phyloP scores from a whole-genome alignment of 2,888 invertebrate species.

The Xestia sexstrigata region DNA sequence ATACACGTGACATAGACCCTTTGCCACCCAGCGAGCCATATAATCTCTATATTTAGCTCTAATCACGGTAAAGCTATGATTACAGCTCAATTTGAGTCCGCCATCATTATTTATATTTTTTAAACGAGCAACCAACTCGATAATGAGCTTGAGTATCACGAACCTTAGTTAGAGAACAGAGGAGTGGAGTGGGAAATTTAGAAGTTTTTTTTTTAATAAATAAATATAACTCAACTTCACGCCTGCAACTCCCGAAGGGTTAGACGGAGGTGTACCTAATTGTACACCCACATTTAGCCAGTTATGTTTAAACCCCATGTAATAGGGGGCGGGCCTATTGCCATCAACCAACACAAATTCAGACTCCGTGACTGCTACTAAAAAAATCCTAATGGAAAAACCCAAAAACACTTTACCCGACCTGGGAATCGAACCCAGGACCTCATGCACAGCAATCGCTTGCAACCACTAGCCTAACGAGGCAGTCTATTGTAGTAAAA shows the following conservation, averaged over 20 bases:
- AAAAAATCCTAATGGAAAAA: too few species aligned
- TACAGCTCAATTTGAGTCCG: conserved; percentile 87
- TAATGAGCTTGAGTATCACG: conserved; percentile 87
- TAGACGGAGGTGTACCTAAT: not conserved
- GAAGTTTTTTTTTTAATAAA: not conserved
- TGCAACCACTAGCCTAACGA: too few species aligned
- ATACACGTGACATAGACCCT: conserved; percentile 51
- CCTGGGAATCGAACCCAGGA: too few species aligned
- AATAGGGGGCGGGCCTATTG: not conserved
- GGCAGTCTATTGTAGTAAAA: too few species aligned
- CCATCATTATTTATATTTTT: conserved; percentile 88
- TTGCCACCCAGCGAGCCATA: conserved; percentile 63
- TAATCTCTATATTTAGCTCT: conserved; percentile 89
- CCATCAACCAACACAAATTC: not conserved
- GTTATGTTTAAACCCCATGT: not conserved
- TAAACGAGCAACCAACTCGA: conserved; percentile 87
- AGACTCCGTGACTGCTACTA: not conserved
- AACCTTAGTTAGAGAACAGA: conserved; percentile 73
- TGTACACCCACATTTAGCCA: too few species aligned
- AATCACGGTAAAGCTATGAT: conserved; percentile 85
- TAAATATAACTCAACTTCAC: not conserved
- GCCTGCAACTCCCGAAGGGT: not conserved
- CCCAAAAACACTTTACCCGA: too few species aligned
- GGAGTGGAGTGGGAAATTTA: conserved; percentile 66
- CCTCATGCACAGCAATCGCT: too few species aligned